A percentile compares a stretch with the other conserved stretches of the same genome.
These are phyloP conservation scores for Dasypogon diadema DNA, from an alignment of 2,888 invertebrate genomes.

Conservation along the genomic window DNA sequence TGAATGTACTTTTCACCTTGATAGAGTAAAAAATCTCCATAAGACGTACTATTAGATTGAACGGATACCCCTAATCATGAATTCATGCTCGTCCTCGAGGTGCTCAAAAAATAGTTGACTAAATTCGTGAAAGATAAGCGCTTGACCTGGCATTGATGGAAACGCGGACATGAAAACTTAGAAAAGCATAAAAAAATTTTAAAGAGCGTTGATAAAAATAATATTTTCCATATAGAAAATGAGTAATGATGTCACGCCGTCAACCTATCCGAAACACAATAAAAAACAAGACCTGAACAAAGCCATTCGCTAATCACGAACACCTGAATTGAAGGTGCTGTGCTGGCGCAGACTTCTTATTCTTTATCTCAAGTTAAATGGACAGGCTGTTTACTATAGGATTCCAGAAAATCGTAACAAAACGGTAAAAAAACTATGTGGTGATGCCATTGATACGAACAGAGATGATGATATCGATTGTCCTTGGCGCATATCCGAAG, in stretches of 20 bases:
- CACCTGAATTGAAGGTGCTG: conserved; percentile 37
- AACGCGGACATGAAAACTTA: conserved; percentile 16
- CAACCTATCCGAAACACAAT: conserved; percentile 16
- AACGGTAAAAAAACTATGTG: conserved; percentile 1
- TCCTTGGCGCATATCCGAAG: conserved; percentile 28
- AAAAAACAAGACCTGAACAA: conserved; percentile 37
- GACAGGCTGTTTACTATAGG: conserved; percentile 11
- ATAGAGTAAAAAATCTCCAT: not conserved
- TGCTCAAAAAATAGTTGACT: conserved; percentile 43
- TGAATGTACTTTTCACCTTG: not conserved
- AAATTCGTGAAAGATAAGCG: conserved; percentile 50
- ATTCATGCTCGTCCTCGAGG: conserved; percentile 48
- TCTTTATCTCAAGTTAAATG: conserved; percentile 14
- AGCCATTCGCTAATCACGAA: conserved; percentile 36
- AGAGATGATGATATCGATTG: conserved; percentile 42
- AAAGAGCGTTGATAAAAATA: conserved; percentile 35
- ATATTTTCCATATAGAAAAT: conserved; percentile 43
- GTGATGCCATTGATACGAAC: conserved; percentile 36
- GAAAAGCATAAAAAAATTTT: not conserved
- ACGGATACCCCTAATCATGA: conserved; percentile 10
- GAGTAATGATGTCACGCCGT: conserved; percentile 49
- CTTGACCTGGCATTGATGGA: conserved; percentile 45
- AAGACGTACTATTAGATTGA: not conserved
- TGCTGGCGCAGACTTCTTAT: conserved; percentile 16
- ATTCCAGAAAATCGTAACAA: conserved; percentile 42